Base-by-base conservation (phyloP, 1,140 invertebrate genomes). In the Drosophila pandora region DNA sequence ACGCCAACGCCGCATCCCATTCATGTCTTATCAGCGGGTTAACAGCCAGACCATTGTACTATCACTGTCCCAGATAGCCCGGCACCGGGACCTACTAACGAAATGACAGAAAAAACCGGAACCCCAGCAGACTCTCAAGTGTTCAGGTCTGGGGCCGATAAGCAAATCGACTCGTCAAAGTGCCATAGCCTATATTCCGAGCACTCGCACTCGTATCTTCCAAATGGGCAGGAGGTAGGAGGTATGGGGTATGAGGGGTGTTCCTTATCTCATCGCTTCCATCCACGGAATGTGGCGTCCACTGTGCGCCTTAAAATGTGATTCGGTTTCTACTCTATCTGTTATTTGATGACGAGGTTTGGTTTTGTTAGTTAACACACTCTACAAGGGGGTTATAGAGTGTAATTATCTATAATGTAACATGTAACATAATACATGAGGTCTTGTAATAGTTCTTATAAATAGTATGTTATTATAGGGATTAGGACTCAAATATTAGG, bases 31-130 rank as follows among this genome's bases (percentile, higher is more conserved):
- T 74, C 71, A 73, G 69, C 21, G 23, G 45, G 53, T 52, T 65
- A 75, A 75, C 60, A 75, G 30, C 53, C 62, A 53, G 47, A 30
- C 54, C 67, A 71, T 57, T 52, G 49, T 61, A 39, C 45, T 79
- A 79, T 79, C 48, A 30, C 13, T 47, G 77, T 48, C 70, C 77
- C 77, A 79, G 60, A 70, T 73, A 61, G 49, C 37, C 10, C 4
- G 63, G 57, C 28, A 7, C 5, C 39, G 30, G 3, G 21, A 8
- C 43, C 41, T n/a, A 43, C 9, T 21, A 43, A 21, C 3, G 25
- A 28, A 37, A 37, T 37, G 12, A 37, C 34, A 37, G 8, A 43
- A 47, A 47, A 48, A 47, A 17, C 17, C 5, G 49, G 50, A 52
- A 47, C 53, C 22, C 41, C 32, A 22, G 37, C 65, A 72, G 69